These are phyloP conservation scores for Laothoe populi DNA, from an alignment of 2,888 invertebrate genomes.

Conservation along the genomic window DNA sequence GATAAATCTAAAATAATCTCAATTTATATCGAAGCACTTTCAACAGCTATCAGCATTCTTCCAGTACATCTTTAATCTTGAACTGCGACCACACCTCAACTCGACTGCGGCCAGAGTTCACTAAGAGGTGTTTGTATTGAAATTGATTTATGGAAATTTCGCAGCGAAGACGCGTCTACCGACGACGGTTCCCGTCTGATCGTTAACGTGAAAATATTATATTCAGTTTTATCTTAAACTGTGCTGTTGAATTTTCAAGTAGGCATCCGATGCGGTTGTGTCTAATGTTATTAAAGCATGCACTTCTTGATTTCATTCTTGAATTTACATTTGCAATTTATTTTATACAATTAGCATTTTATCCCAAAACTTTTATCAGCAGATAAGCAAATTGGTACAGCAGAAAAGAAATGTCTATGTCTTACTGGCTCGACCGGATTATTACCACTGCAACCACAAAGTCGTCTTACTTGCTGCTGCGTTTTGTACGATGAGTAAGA, in stretches of 20 bases:
- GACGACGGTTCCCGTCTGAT: conserved; percentile 51
- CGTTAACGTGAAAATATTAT: conserved; percentile 30
- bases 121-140: conserved; percentile 84
- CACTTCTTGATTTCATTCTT: not conserved
- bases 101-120: conserved; percentile 76
- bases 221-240: conserved; percentile 20
- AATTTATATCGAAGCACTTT: no score
- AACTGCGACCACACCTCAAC: conserved; percentile 44
- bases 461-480: no score
- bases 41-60: no score
- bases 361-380: no score
- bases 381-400: no score
- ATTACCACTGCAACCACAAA: no score
- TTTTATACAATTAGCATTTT: no score
- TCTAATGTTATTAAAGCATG: not conserved
- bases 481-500: no score
- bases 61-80: conserved; percentile 32
- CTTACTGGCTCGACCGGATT: no score
- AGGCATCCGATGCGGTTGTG: not conserved
- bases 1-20: no score
- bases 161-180: conserved; percentile 68
- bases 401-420: no score
- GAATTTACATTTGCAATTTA: no score
- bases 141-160: conserved; percentile 83
- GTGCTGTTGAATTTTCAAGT: not conserved